Conservation (phyloP, 53 echinoderm and acorn worm species). For the Actinopyga echinites region DNA sequence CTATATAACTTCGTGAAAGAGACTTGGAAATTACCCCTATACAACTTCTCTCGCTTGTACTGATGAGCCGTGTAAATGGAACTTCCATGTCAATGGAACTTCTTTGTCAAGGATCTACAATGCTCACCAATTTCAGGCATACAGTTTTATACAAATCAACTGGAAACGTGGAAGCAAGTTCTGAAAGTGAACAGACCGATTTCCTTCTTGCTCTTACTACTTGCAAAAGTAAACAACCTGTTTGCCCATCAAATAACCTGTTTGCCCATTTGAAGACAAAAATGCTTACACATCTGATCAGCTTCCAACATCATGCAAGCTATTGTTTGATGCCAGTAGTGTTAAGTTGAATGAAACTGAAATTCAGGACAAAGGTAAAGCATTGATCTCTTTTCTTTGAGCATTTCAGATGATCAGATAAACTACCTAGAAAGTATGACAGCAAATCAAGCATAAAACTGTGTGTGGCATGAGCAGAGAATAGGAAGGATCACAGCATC, state of each 20-base stretch:
- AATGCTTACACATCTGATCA: not conserved
- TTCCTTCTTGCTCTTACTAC: not conserved
- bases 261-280: too few relatives aligned
- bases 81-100: too few relatives aligned
- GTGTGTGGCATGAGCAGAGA: not conserved
- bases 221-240: too few relatives aligned
- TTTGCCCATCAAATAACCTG: too few relatives aligned
- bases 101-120: constrained; percentile 3
- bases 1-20: too few relatives aligned
- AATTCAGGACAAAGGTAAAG: not conserved
- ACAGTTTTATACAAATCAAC: not conserved
- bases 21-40: too few relatives aligned
- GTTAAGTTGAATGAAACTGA: not conserved
- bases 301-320: not conserved
- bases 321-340: not conserved
- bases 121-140: not conserved
- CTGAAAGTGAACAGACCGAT: not conserved
- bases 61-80: constrained; percentile 44
- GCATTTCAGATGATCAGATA: not conserved
- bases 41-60: constrained; percentile 44
- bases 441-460: not conserved
- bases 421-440: not conserved
- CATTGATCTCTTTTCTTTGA: not conserved
- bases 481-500: not conserved
- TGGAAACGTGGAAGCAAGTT: not conserved